phyloP scores from a whole-genome alignment of 2,888 invertebrate species.

The Creontiades dilutus region DNA sequence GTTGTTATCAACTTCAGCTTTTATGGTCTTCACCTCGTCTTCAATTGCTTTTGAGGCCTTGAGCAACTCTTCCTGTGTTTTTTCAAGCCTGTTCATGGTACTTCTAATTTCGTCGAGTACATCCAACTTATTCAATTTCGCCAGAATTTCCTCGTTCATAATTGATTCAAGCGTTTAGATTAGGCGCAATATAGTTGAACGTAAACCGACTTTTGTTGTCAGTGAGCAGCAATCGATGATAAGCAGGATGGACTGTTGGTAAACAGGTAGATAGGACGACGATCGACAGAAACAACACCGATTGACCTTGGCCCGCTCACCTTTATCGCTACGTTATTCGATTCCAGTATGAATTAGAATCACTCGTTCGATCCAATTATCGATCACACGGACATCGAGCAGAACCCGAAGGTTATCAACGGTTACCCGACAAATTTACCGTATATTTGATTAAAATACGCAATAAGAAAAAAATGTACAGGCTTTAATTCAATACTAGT shows the following conservation, averaged over 20 bases:
- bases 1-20: neutral
- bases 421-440: neutral
- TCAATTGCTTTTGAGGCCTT: neutral
- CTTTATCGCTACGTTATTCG: too few species aligned
- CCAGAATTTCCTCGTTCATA: neutral
- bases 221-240: neutral
- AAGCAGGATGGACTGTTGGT: too few species aligned
- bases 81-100: too few species aligned
- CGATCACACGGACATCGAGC: neutral
- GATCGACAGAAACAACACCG: too few species aligned
- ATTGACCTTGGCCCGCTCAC: too few species aligned
- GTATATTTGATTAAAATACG: neutral
- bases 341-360: neutral
- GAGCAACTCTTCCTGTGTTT: neutral
- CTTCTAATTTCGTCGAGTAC: neutral
- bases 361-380: neutral
- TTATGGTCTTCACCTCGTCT: neutral
- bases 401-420: neutral
- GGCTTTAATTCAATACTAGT: too few species aligned
- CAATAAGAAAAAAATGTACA: neutral
- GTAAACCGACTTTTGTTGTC: neutral
- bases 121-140: neutral
- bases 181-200: neutral
- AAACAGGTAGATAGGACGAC: too few species aligned
- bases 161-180: neutral